Base-by-base conservation (phyloP, 2,888 invertebrate genomes). In the Gisinianus flammeolus region DNA sequence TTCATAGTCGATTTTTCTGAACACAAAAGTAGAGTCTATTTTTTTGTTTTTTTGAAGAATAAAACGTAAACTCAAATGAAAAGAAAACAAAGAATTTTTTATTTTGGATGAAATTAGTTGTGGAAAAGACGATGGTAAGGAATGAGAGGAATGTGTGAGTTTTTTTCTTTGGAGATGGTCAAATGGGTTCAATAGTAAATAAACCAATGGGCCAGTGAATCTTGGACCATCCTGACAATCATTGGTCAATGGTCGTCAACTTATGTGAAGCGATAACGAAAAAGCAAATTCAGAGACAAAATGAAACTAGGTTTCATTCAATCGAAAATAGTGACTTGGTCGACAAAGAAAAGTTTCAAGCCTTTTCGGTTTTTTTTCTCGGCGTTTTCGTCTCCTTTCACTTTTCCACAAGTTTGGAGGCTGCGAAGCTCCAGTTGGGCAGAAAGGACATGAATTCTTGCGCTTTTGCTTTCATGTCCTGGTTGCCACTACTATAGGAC, bases 371-470 rank as follows among this genome's bases (percentile, higher is more conserved):
- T 58, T n/a, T 58, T n/a, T 58, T n/a, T 58, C n/a, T 58, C 22
- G 10, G 16, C 24, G 58, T 58, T n/a, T 44, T 58, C 56, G 8
- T 58, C n/a, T 30, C n/a, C 30, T 33, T 30, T 67, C 31, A 6
- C 28, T 68, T 44, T 2, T 30, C n/a, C 68, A 33, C 68, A 44
- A 44, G 44, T 68, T 24, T 68, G 12, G 44, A 68, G 26, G 33
- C 44, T 4, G 26, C 2, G 6, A 35, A 35, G 35, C 12, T 6
- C 12, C 16, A 44, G 44, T 16, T 16, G 2, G 6, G 44, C 12
- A 44, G 44, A 44, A 68, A 68, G 31, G 44, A 35, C 44, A 68
- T 68, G 68, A 68, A 68, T 68, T 44, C 68, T 35, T 44, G 31
- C 68, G n/a, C 44, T 22, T 30, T 30, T 24, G 62, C 24, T 70